phyloP scores from a whole-genome alignment of 2,113 vertebrate species.

The Chaetodon auriga region DNA sequence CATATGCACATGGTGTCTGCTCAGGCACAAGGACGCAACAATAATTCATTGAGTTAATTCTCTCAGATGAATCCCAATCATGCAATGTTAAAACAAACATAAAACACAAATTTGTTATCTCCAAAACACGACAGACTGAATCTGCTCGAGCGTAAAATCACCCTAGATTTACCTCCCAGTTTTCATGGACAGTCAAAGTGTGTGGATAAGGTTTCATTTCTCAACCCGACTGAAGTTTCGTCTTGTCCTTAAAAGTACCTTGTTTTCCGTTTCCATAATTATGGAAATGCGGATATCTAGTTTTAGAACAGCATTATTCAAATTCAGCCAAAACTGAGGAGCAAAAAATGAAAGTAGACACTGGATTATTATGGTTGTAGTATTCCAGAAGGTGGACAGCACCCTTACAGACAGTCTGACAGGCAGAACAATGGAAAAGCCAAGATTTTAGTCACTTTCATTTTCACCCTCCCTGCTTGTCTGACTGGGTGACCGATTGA shows the following conservation, averaged over 20 bases:
- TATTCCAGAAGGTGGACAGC: conserved; percentile 43
- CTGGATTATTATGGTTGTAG: conserved; percentile 34
- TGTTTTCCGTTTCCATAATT: not conserved
- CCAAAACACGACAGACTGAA: not conserved
- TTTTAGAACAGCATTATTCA: conserved; percentile 16
- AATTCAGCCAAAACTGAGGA: conserved; percentile 19
- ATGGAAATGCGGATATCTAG: not conserved
- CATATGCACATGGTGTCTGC: not conserved
- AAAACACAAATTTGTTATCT: not conserved
- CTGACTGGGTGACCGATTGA: conserved; percentile 44
- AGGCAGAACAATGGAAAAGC: conserved; percentile 53
- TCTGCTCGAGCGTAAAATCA: not conserved
- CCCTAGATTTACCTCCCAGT: not conserved
- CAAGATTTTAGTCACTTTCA: conserved; percentile 33
- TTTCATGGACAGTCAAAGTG: not conserved
- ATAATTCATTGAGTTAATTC: not conserved
- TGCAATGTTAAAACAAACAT: not conserved
- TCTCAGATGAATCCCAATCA: not conserved
- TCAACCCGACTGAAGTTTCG: not conserved
- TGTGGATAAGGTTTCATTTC: not conserved
- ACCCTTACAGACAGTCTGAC: conserved; percentile 20
- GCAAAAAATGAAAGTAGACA: conserved; percentile 33
- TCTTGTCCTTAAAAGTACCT: not conserved
- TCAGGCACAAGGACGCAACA: not conserved
- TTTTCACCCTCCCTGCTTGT: conserved; percentile 18